Percentiles rank a stretch among this genome's conserved stretches.
Evolutionary conservation across 1,140 invertebrate species (phyloP).

Genomic region (Bombus confusus): DNA sequence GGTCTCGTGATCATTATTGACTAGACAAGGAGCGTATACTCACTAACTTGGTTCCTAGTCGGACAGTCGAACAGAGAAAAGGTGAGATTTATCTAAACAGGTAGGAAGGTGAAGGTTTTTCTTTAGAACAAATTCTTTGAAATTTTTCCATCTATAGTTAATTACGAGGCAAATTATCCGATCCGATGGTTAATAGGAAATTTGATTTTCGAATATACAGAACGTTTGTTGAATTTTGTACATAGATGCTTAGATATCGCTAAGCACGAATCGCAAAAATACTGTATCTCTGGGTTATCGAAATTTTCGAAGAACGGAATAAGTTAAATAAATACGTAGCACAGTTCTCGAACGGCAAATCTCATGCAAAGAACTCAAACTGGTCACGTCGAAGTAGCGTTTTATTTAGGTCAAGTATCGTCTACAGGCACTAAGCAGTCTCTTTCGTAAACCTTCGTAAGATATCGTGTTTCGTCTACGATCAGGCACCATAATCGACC

Average conservation of each 20-base stretch:
- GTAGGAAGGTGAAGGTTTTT: neutral
- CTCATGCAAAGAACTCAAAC: conserved; percentile 4
- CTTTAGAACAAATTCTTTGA: neutral
- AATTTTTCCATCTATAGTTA: neutral
- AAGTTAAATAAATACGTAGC: conserved; percentile 52
- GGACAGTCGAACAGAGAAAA: conserved; percentile 24
- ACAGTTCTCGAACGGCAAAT: neutral
- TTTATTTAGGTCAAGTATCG: conserved; percentile 65
- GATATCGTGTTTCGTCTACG: conserved; percentile 63
- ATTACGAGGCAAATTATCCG: neutral
- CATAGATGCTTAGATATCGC: neutral
- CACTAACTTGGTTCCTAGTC: conserved; percentile 50
- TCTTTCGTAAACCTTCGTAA: conserved; percentile 62
- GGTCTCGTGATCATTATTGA: conserved; percentile 68
- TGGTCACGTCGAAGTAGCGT: conserved; percentile 34
- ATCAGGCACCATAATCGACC: conserved; percentile 28
- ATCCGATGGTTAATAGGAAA: neutral
- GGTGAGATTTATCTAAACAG: neutral
- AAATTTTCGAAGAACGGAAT: conserved; percentile 12
- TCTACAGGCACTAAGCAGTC: conserved; percentile 36
- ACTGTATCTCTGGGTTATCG: neutral
- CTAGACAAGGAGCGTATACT: conserved; percentile 61
- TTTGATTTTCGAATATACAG: neutral
- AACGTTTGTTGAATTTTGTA: neutral
- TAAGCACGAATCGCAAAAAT: neutral